These are phyloP conservation scores for Penaeus japonicus DNA, from an alignment of 1,140 invertebrate genomes.

Conservation along the genomic window DNA sequence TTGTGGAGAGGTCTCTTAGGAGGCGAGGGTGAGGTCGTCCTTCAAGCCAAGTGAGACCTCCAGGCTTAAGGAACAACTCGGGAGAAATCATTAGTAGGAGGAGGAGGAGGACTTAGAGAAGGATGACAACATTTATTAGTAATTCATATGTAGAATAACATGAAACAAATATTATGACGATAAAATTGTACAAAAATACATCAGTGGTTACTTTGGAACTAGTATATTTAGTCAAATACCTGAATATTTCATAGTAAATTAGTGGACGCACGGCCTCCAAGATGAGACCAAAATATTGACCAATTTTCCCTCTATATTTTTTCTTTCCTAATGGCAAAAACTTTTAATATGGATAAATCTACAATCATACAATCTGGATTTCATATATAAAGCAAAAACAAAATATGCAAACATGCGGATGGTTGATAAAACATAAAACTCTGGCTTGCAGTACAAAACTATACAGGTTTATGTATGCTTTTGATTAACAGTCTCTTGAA, in stretches of 20 bases:
- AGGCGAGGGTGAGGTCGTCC: not conserved
- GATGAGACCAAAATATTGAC: constrained; percentile 47
- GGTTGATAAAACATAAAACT: constrained; percentile 26
- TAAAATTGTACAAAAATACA: constrained; percentile 56
- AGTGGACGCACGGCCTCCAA: constrained; percentile 50
- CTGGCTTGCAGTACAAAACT: constrained; percentile 50
- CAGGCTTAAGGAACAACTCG: too few species aligned
- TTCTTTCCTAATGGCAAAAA: constrained; percentile 33
- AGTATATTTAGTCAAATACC: constrained; percentile 54
- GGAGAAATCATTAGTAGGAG: constrained; percentile 30
- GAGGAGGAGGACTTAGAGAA: constrained; percentile 8
- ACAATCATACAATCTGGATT: constrained; percentile 27
- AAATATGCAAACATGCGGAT: constrained; percentile 27
- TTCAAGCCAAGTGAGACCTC: not conserved
- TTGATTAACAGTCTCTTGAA: constrained; percentile 50
- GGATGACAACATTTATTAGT: constrained; percentile 42
- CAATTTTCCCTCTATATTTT: constrained; percentile 47
- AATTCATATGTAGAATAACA: constrained; percentile 47
- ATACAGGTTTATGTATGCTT: constrained; percentile 47
- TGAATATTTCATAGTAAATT: constrained; percentile 54
- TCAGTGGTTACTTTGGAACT: constrained; percentile 55
- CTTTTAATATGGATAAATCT: constrained; percentile 11
- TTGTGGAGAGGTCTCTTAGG: too few species aligned
- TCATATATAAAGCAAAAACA: constrained; percentile 20
- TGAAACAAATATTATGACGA: constrained; percentile 55